Conservation (phyloP, 2,113 vertebrate species). For the Tretioscincus oriximinensis region DNA sequence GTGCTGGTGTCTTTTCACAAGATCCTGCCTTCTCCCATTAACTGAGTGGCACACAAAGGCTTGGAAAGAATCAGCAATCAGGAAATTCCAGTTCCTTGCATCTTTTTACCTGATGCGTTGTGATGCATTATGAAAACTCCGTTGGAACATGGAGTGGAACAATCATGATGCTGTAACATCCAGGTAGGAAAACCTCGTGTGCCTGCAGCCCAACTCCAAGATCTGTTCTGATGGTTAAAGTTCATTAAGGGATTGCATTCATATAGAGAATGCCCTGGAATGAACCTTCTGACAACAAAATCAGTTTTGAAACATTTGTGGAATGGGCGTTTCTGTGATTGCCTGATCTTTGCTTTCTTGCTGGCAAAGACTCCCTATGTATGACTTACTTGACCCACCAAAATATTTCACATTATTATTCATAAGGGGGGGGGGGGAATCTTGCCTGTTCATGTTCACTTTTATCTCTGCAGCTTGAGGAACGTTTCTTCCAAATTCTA, state of each 20-base stretch:
- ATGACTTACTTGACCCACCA: neutral
- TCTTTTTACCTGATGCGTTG: too few relatives aligned
- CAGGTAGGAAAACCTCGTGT: too few relatives aligned
- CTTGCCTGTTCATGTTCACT: neutral
- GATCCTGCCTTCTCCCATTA: too few relatives aligned
- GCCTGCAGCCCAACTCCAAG: too few relatives aligned
- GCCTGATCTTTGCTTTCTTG: neutral
- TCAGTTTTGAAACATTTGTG: neutral
- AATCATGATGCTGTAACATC: too few relatives aligned
- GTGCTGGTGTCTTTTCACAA: too few relatives aligned
- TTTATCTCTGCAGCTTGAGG: neutral
- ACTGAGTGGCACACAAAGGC: too few relatives aligned
- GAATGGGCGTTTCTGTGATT: neutral
- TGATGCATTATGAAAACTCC: too few relatives aligned
- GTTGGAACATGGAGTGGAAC: too few relatives aligned
- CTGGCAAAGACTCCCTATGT: slow-evolving; percentile 1
- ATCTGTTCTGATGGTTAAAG: neutral
- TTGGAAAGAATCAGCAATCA: too few relatives aligned
- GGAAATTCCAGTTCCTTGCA: too few relatives aligned
- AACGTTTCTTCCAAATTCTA: neutral
- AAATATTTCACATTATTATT: neutral
- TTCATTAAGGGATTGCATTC: neutral
- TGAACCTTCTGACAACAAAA: neutral
- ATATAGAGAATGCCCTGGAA: neutral
- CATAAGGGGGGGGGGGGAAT: neutral